Evolutionary conservation across 2,888 invertebrate species (phyloP), one percentile per base, ranked within the genome.

Genomic region (Plebejus argus): DNA sequence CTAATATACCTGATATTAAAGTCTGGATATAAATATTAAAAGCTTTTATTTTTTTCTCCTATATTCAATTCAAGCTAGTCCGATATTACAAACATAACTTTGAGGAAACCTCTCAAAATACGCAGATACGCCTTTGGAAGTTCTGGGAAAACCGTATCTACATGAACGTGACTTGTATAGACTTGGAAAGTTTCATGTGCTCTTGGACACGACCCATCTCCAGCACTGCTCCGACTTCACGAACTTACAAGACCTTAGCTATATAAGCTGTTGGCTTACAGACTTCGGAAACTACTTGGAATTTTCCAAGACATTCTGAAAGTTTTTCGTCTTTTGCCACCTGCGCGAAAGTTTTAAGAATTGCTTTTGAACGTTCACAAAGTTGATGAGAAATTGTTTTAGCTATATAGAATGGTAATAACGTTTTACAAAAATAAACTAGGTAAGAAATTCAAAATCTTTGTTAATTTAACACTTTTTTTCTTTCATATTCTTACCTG

Each of bases 181-280:
- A 33, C 66, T 66, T 66, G 12, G 28, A 12, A 66, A 58, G 28
- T 28, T 66, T 66, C 66, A 2, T 66, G 33, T 33, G 66, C 66
- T 66, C 28, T 33, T 28, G 66, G 66, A 28, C 66, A 66, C 66
- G 66, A 66, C 66, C 28, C 28, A 33, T 66, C 66, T 66, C 28
- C 66, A 15, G 66, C 66, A 66, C 66, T 66, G 28, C 28, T 66
- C 28, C 28, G 66, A 33, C 18, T 66, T 66, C 28, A 23, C 28
- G 66, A 66, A 66, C 66, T 66, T 66, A 66, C 66, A 66, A 28
- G 23, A 66, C 66, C 66, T 45, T 58, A n/a, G 20, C 58, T 28
- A 28, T 66, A 66, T 66, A 66, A 66, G 66, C 28, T 66, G 28
- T 33, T 66, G 66, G 66, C 66, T 66, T 66, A 66, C 66, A 66